Conservation (phyloP, 2,113 vertebrate species). For the Columba janthina region DNA sequence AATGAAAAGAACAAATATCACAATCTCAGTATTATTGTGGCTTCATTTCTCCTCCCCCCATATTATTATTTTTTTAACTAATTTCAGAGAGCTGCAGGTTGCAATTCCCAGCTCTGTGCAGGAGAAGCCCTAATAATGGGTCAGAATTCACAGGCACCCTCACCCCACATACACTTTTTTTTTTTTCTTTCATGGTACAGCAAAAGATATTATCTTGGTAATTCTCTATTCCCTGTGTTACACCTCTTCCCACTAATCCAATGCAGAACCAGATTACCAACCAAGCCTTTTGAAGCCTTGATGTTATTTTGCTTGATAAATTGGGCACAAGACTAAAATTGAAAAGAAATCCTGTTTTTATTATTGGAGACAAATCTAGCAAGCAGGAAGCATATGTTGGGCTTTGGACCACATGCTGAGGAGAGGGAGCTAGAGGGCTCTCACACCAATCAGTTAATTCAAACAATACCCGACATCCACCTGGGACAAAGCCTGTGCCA, state of each 20-base stretch:
- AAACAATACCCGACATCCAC: slow-evolving; percentile 52
- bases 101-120: slow-evolving; percentile 1
- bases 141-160: neutral
- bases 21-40: neutral
- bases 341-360: slow-evolving; percentile 76
- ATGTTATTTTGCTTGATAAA: slow-evolving; percentile 67
- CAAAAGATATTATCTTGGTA: slow-evolving; percentile 8
- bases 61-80: neutral
- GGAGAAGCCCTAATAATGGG: neutral
- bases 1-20: neutral
- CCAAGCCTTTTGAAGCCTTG: slow-evolving; percentile 58
- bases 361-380: slow-evolving; percentile 75
- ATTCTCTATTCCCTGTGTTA: neutral
- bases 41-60: neutral
- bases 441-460: slow-evolving; percentile 71
- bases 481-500: slow-evolving; percentile 54
- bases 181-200: neutral
- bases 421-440: slow-evolving; percentile 55
- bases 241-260: slow-evolving; percentile 16
- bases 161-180: neutral
- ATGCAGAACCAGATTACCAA: slow-evolving; percentile 41
- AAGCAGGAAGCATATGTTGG: slow-evolving; percentile 68
- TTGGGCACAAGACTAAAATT: slow-evolving; percentile 62
- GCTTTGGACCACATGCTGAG: slow-evolving; percentile 62
- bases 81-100: slow-evolving; percentile 43